phyloP scores from a whole-genome alignment of 2,888 invertebrate species.

The Hydrotaea cyrtoneurina region DNA sequence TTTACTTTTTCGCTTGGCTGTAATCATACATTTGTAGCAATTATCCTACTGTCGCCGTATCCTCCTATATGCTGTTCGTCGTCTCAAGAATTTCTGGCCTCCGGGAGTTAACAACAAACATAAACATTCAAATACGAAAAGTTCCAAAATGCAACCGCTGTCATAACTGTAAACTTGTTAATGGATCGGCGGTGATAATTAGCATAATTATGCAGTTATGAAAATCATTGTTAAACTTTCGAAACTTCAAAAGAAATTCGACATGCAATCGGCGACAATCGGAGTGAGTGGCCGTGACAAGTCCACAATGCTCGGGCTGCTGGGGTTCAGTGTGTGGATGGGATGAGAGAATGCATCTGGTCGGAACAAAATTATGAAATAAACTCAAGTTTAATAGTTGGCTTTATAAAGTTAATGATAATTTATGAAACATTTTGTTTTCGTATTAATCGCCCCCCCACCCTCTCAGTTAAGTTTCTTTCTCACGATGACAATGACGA shows the following conservation, averaged over 20 bases:
- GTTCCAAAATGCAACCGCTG: background rate
- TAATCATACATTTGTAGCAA: too few relatives aligned
- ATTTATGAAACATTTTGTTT: slow-evolving; percentile 1
- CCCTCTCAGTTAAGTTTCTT: too few relatives aligned
- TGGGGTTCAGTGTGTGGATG: background rate
- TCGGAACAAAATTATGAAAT: slow-evolving; percentile 5
- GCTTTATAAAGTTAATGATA: background rate
- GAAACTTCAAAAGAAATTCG: background rate
- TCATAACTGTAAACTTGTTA: slow-evolving; percentile 27
- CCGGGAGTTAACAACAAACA: too few relatives aligned
- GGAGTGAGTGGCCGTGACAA: background rate
- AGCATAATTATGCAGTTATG: slow-evolving; percentile 24
- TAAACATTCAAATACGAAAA: too few relatives aligned
- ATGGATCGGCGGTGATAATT: slow-evolving; percentile 1
- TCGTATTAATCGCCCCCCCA: background rate
- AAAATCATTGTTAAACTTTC: slow-evolving; percentile 9
- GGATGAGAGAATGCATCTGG: background rate
- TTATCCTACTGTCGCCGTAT: too few relatives aligned
- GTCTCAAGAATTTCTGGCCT: too few relatives aligned
- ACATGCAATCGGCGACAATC: background rate
- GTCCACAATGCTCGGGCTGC: background rate
- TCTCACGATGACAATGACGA: background rate
- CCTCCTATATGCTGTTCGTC: too few relatives aligned
- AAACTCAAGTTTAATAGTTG: slow-evolving; percentile 4
- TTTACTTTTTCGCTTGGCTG: too few relatives aligned